Percentiles rank a stretch among this genome's conserved stretches.
These are phyloP conservation scores for Trididemnum miniatum DNA, from an alignment of 23 tunicate species.

Conservation along the genomic window DNA sequence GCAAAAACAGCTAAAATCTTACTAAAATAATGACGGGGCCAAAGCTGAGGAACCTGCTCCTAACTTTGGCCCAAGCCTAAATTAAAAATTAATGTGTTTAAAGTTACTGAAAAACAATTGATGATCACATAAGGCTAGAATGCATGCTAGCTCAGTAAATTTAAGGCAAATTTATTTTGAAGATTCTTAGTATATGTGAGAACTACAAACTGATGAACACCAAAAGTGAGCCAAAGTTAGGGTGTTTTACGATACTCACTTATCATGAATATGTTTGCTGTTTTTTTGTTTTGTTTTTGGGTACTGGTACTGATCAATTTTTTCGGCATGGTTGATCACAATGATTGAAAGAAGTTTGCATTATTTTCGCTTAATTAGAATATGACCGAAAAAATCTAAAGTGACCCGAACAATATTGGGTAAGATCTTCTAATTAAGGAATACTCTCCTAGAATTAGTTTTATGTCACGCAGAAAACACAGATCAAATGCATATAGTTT, in stretches of 20 bases:
- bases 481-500: too few species aligned
- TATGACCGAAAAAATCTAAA: too few species aligned
- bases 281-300: too few species aligned
- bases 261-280: too few species aligned
- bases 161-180: not conserved
- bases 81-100: not conserved
- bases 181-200: not conserved
- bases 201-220: not conserved
- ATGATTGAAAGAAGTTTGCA: too few species aligned
- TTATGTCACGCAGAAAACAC: too few species aligned
- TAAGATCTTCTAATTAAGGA: too few species aligned
- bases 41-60: slow-evolving; percentile 10
- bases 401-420: too few species aligned
- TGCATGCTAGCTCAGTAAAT: slow-evolving; percentile 2
- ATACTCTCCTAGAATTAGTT: too few species aligned
- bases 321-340: too few species aligned
- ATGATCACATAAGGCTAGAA: not conserved
- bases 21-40: not conserved
- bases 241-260: not conserved
- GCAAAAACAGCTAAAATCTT: not conserved
- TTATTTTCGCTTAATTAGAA: too few species aligned
- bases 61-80: slow-evolving; percentile 9
- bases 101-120: not conserved
- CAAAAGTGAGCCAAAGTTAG: not conserved
- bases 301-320: too few species aligned